These are phyloP conservation scores for Epinephelus malabaricus DNA, from an alignment of 2,797 vertebrate species.

Conservation along the genomic window DNA sequence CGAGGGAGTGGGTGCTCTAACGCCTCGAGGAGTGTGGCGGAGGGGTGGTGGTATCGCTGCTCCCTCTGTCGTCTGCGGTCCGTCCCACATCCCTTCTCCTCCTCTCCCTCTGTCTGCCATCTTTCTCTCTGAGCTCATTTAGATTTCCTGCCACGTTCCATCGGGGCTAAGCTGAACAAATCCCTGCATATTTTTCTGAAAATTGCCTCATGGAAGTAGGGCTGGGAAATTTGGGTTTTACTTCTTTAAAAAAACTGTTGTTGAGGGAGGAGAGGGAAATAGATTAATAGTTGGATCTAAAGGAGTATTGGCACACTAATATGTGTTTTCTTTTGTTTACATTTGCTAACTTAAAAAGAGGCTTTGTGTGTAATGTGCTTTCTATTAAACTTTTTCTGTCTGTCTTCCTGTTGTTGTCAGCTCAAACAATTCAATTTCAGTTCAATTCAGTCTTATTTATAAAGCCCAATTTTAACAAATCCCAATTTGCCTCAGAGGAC, in stretches of 20 bases:
- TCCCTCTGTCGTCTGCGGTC: conserved; percentile 1
- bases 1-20: conserved; percentile 51
- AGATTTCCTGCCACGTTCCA: conserved; percentile 63
- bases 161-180: conserved; percentile 75
- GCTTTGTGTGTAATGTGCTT: not conserved
- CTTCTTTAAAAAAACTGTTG: conserved; percentile 35
- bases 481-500: no score
- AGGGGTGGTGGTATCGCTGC: conserved; percentile 11
- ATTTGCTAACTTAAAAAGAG: not conserved
- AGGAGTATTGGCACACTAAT: conserved; percentile 19
- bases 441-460: no score
- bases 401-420: conserved; percentile 2
- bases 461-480: no score
- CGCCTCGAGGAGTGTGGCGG: conserved; percentile 29
- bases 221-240: conserved; percentile 40
- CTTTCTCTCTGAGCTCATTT: conserved; percentile 62
- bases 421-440: no score
- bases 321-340: conserved; percentile 20
- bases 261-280: conserved; percentile 37
- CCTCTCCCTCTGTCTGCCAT: conserved; percentile 20
- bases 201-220: conserved; percentile 56
- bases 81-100: conserved; percentile 13
- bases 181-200: conserved; percentile 71
- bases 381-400: not conserved
- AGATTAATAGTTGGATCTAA: conserved; percentile 37